phyloP scores from a whole-genome alignment of 2,113 vertebrate species.

The Nannospalax galili region DNA sequence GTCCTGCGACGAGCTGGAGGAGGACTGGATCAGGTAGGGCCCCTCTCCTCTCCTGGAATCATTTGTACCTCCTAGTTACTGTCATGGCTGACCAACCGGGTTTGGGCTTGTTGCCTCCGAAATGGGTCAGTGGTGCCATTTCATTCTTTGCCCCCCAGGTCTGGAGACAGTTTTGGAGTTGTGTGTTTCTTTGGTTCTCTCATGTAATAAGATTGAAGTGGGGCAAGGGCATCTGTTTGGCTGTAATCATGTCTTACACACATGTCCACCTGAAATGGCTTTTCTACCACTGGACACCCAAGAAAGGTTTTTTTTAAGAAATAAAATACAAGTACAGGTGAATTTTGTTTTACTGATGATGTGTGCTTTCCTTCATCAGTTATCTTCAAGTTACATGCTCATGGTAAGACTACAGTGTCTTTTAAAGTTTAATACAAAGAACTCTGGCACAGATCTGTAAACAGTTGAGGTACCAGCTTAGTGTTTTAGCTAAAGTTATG shows the following conservation, averaged over 20 bases:
- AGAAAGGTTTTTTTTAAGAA: slow-evolving; percentile 2
- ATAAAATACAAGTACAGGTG: not conserved
- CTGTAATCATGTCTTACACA: not conserved
- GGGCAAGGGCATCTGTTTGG: not conserved
- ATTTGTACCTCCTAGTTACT: rapidly evolving
- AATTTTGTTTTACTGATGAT: slow-evolving; percentile 1
- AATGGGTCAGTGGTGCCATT: not conserved
- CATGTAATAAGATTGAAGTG: not conserved
- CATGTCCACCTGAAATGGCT: not conserved
- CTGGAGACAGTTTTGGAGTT: not conserved
- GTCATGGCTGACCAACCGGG: rapidly evolving
- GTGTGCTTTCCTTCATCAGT: not conserved
- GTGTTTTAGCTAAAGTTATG: not conserved
- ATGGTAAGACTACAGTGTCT: slow-evolving; percentile 10
- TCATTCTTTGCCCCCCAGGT: not conserved
- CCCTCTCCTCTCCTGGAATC: too few relatives aligned
- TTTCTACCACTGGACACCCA: not conserved
- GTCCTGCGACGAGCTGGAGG: slow-evolving; percentile 92
- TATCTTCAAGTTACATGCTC: slow-evolving; percentile 7
- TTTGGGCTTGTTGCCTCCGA: not conserved
- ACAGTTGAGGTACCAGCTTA: not conserved
- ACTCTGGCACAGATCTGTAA: not conserved
- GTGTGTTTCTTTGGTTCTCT: not conserved
- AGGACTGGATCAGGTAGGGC: slow-evolving; percentile 87
- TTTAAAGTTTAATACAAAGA: slow-evolving; percentile 49